Evolutionary conservation across 2,797 vertebrate genomes (phyloP).

Genomic region (Brachyalestes nurse): DNA sequence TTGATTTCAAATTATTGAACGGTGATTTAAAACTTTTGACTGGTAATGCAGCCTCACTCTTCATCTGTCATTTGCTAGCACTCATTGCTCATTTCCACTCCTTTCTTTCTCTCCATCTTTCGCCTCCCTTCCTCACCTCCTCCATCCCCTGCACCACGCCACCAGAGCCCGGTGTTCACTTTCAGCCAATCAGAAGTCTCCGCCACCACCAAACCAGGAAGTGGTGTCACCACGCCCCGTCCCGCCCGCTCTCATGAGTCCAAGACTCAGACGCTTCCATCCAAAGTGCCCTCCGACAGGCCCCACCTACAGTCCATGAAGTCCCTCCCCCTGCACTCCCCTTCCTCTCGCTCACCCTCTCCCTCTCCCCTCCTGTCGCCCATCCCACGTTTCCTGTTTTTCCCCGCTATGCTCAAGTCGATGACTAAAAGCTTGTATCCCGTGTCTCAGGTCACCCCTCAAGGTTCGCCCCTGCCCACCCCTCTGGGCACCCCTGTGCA

Average conservation of each 20-base stretch:
- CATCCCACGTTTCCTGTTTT: constrained; percentile 84
- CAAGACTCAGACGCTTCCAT: constrained; percentile 92
- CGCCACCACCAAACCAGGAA: constrained; percentile 58
- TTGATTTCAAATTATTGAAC: background rate
- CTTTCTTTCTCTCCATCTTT: constrained; percentile 66
- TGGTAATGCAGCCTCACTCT: constrained; percentile 22
- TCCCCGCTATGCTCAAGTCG: constrained; percentile 84
- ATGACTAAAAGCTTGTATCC: constrained; percentile 86
- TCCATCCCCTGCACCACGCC: constrained; percentile 66
- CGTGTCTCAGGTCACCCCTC: constrained; percentile 88
- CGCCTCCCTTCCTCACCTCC: constrained; percentile 59
- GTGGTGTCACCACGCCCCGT: constrained; percentile 78
- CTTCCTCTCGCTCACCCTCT: constrained; percentile 83
- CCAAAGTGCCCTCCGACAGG: constrained; percentile 83
- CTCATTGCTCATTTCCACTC: constrained; percentile 68
- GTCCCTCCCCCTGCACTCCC: constrained; percentile 83
- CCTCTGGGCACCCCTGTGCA: constrained; percentile 92
- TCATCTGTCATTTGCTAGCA: constrained; percentile 49
- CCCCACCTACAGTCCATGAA: constrained; percentile 85
- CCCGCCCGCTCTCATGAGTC: constrained; percentile 72
- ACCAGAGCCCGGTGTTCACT: constrained; percentile 75
- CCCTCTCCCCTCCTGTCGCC: constrained; percentile 83
- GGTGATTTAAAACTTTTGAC: background rate
- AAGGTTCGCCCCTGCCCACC: constrained; percentile 89
- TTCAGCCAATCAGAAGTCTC: constrained; percentile 68